phyloP scores from a whole-genome alignment of 92 coral and sea anemone species.

The Palythoa grandis region DNA sequence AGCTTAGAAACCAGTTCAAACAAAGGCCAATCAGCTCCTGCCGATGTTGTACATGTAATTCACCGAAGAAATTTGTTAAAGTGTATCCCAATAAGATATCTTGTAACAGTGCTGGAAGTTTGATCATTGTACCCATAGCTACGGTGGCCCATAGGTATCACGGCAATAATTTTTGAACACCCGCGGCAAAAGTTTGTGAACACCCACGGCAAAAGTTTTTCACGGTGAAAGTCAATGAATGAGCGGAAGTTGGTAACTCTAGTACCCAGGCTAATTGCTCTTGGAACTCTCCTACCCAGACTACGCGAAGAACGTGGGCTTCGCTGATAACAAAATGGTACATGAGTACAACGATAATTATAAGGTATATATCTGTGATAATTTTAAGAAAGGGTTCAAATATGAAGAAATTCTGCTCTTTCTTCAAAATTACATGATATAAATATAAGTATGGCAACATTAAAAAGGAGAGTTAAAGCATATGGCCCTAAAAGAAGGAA shows the following conservation, averaged over 20 bases:
- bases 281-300: conserved; percentile 3
- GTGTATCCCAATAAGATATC: no score
- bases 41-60: no score
- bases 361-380: conserved; percentile 38
- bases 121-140: no score
- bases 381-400: conserved; percentile 44
- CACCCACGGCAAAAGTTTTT: conserved; percentile 4
- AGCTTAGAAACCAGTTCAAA: no score
- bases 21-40: no score
- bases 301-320: background rate
- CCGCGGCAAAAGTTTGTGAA: no score
- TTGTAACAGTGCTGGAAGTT: no score
- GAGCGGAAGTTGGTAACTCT: background rate
- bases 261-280: background rate
- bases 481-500: conserved; percentile 37
- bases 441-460: conserved; percentile 32
- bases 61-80: no score
- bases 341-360: conserved; percentile 18
- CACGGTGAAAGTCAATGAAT: background rate
- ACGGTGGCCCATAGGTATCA: no score
- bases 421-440: conserved; percentile 36
- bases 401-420: conserved; percentile 47
- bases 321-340: conserved; percentile 48
- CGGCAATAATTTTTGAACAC: no score
- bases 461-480: conserved; percentile 38